These are phyloP conservation scores for Tokudaia muenninki DNA, from an alignment of 2,797 vertebrate species.

Conservation along the genomic window DNA sequence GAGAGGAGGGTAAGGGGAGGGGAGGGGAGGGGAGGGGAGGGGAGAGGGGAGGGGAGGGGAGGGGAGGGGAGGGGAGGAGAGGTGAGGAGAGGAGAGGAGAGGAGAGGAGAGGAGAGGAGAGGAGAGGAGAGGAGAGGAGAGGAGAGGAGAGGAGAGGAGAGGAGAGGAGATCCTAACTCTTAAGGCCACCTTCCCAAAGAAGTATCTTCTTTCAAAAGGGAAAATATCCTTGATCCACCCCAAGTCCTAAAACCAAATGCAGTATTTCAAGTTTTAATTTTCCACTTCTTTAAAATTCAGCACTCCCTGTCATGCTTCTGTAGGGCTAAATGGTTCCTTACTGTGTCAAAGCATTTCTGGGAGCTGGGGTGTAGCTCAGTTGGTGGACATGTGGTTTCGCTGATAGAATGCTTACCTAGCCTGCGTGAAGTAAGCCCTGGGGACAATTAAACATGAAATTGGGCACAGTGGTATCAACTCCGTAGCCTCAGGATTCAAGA, in stretches of 20 bases:
- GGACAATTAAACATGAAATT: background rate
- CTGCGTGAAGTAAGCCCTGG: background rate
- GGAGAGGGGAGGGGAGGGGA: too few relatives aligned
- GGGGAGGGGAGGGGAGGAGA: too few relatives aligned
- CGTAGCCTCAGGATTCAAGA: background rate
- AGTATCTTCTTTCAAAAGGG: background rate
- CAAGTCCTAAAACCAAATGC: background rate
- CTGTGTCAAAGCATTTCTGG: background rate
- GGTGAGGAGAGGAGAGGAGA: too few relatives aligned
- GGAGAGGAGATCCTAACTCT: background rate
- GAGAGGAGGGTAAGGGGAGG: too few relatives aligned
- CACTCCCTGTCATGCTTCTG: background rate
- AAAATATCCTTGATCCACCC: background rate
- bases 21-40: too few relatives aligned
- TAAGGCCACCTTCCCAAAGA: background rate
- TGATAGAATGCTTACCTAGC: background rate
- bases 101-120: too few relatives aligned
- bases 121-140: too few relatives aligned
- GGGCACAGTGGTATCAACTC: background rate
- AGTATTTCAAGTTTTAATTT: background rate
- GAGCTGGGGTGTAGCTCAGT: background rate
- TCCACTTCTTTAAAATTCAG: slow-evolving; percentile 37
- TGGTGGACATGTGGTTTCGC: background rate
- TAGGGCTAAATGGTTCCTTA: background rate
- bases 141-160: too few relatives aligned